phyloP scores from a whole-genome alignment of 2,797 vertebrate species.

The Myotis vivesi region DNA sequence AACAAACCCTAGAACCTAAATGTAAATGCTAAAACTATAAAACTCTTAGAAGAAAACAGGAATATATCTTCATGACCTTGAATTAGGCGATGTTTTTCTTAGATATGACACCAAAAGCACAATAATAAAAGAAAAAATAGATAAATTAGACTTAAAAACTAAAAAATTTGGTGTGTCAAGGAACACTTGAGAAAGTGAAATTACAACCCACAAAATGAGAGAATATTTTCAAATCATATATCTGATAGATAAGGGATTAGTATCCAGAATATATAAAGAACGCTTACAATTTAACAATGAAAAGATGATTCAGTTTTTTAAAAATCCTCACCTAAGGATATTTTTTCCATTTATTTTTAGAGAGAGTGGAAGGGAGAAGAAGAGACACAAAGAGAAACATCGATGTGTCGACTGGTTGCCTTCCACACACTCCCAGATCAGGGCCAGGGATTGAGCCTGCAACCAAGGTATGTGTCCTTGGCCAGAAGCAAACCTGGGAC shows the following conservation, averaged over 20 bases:
- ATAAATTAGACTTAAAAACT: not conserved
- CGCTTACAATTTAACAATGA: not conserved
- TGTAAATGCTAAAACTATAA: constrained; percentile 17
- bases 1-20: not conserved
- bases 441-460: too few species aligned
- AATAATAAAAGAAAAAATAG: not conserved
- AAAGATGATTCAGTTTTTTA: not conserved
- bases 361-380: too few species aligned
- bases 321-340: too few species aligned
- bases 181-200: not conserved
- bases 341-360: too few species aligned
- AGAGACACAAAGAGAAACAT: too few species aligned
- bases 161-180: not conserved
- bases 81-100: constrained; percentile 11
- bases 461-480: too few species aligned
- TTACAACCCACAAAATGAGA: not conserved
- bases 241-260: not conserved
- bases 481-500: too few species aligned
- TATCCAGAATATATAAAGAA: not conserved
- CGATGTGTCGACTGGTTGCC: too few species aligned
- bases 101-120: not conserved
- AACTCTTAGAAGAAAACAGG: not conserved
- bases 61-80: not conserved
- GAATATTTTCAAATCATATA: not conserved
- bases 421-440: too few species aligned